Base-by-base conservation (phyloP, 2,888 invertebrate species). In the Lycaena phlaeas region DNA sequence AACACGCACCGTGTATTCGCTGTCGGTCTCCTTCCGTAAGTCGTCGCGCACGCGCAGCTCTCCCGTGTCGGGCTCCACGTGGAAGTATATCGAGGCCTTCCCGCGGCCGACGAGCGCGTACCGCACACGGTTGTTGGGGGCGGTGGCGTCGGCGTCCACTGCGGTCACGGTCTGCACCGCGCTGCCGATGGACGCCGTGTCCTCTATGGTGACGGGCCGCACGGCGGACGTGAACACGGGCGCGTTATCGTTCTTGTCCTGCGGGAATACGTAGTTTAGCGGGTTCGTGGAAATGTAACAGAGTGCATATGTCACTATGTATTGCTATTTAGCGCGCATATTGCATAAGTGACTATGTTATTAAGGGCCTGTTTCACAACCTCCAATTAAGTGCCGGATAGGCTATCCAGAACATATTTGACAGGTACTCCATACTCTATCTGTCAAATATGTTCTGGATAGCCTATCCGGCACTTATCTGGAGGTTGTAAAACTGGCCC, bases 231-330 rank as follows among this genome's bases (percentile, higher is more conserved):
- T 92, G 68, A 96, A 96, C 38, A 94, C 90, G 4, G 96, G 96
- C 0, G 94, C 90, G 52, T 94, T 92, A 71, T 96, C 95, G 68
- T 96, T 96, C 50, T 92, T 89, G 66, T 96, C 96, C 88, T 94
- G 74, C 59, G n/a, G n/a, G n/a, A n/a, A n/a, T n/a, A n/a, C n/a
- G n/a, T n/a, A n/a, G n/a, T n/a, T n/a, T n/a, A n/a, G n/a, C n/a
- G n/a, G n/a, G n/a, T n/a, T n/a, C n/a, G n/a, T n/a, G n/a, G n/a
- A n/a, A n/a, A n/a, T n/a, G n/a, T n/a, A n/a, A n/a, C n/a, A n/a
- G n/a, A n/a, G n/a, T n/a, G n/a, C n/a, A n/a, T n/a, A n/a, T n/a
- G n/a, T n/a, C n/a, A n/a, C n/a, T n/a, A n/a, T n/a, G n/a, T n/a
- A n/a, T n/a, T n/a, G n/a, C n/a, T n/a, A n/a, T n/a, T n/a, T n/a